A percentile compares a stretch with the other conserved stretches of the same genome.
These are phyloP conservation scores for Alouatta palliata DNA, from an alignment of 2,113 vertebrate species.

Conservation along the genomic window DNA sequence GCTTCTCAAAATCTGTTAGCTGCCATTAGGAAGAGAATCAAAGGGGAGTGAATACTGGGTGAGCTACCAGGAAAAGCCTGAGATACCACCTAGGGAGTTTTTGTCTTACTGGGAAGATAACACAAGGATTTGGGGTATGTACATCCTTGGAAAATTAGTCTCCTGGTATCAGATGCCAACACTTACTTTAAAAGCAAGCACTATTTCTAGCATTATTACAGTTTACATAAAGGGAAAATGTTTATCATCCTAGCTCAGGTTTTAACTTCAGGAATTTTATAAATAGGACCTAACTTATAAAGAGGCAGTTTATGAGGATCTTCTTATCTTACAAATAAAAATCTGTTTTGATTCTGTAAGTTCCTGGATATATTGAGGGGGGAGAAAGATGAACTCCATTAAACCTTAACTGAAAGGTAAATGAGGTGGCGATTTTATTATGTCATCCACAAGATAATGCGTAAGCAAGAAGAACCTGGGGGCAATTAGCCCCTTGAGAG, in stretches of 20 bases:
- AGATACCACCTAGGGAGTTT: neutral
- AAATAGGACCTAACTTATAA: slow-evolving; percentile 5
- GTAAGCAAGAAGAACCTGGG: slow-evolving; percentile 19
- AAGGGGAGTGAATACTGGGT: neutral
- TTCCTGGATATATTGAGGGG: slow-evolving; percentile 35
- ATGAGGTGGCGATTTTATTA: slow-evolving; percentile 52
- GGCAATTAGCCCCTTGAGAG: neutral
- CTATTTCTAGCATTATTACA: neutral
- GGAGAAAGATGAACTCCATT: slow-evolving; percentile 56
- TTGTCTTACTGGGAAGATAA: neutral
- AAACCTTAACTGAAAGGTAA: slow-evolving; percentile 69
- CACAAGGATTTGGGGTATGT: neutral
- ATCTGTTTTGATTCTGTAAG: slow-evolving; percentile 45
- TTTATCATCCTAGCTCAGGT: neutral
- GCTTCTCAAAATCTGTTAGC: neutral
- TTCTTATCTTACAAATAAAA: slow-evolving; percentile 26
- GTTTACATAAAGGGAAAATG: neutral
- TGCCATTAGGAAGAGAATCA: neutral
- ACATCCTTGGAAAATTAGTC: neutral
- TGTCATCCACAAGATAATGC: slow-evolving; percentile 46
- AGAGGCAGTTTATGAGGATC: slow-evolving; percentile 11
- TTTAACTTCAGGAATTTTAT: slow-evolving; percentile 43
- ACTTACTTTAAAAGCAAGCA: slow-evolving; percentile 8
- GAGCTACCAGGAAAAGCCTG: neutral
- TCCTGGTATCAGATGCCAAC: neutral